Conservation (phyloP, 2,797 vertebrate species). For the Mycteria americana region DNA sequence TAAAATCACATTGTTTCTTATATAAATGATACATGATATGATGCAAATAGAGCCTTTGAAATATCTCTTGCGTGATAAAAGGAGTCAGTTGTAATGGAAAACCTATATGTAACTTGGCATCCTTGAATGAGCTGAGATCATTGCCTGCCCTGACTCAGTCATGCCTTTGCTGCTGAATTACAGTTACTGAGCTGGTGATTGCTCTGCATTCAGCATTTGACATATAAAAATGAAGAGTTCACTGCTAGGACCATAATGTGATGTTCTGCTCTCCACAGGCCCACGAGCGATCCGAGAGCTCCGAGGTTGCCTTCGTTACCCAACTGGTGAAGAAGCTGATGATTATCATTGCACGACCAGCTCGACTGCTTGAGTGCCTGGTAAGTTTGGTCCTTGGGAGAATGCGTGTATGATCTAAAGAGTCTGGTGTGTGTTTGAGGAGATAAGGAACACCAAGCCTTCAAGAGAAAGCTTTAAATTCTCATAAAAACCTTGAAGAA, state of each 20-base stretch:
- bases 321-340: slow-evolving; percentile 93
- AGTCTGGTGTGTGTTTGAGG: not conserved
- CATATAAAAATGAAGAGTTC: not conserved
- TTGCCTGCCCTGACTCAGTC: not conserved
- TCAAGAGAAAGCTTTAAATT: not conserved
- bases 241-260: not conserved
- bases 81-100: not conserved
- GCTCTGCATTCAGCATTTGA: not conserved
- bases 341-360: slow-evolving; percentile 94
- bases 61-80: not conserved
- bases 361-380: slow-evolving; percentile 95
- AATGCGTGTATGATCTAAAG: not conserved
- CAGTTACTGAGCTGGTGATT: not conserved
- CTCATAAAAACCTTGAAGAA: not conserved
- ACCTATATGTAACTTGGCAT: not conserved
- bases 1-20: not conserved
- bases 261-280: slow-evolving; percentile 77
- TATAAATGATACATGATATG: not conserved
- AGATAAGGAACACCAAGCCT: not conserved
- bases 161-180: not conserved
- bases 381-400: slow-evolving; percentile 73
- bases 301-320: slow-evolving; percentile 92
- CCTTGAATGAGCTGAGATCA: not conserved
- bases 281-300: slow-evolving; percentile 92
- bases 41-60: not conserved